phyloP scores from a whole-genome alignment of 2,113 vertebrate genomes.

The Ardeotis arabs region DNA sequence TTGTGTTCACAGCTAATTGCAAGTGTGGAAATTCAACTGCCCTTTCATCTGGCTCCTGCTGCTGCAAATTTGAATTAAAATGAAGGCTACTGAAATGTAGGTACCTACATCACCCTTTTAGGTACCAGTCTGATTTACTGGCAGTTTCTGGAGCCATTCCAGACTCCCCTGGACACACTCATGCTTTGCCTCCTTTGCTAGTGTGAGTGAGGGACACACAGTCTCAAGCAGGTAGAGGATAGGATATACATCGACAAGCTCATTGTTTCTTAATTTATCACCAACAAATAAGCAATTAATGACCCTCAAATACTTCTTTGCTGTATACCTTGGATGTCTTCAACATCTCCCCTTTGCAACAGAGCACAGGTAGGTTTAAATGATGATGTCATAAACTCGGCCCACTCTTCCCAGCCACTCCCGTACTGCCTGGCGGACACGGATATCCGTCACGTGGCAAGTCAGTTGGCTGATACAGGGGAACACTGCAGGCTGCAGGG shows the following conservation, averaged over 20 bases:
- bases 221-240: slow-evolving; percentile 12
- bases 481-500: slow-evolving; percentile 92
- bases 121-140: slow-evolving; percentile 27
- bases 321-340: neutral
- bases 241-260: neutral
- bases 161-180: neutral
- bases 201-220: neutral
- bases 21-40: neutral
- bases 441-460: slow-evolving; percentile 90
- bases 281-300: neutral
- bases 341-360: neutral
- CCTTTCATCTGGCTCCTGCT: neutral
- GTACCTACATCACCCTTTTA: neutral
- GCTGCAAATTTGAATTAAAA: neutral
- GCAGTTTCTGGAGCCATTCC: neutral
- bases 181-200: neutral
- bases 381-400: slow-evolving; percentile 90
- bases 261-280: slow-evolving; percentile 23
- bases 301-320: neutral
- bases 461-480: slow-evolving; percentile 96
- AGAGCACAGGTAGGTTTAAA: slow-evolving; percentile 50
- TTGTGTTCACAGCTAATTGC: neutral
- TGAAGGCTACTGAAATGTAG: neutral
- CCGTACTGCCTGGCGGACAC: slow-evolving; percentile 91
- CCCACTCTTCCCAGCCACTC: slow-evolving; percentile 95